These are phyloP conservation scores for Podocnemis expansa DNA, from an alignment of 2,113 vertebrate genomes.

Conservation along the genomic window DNA sequence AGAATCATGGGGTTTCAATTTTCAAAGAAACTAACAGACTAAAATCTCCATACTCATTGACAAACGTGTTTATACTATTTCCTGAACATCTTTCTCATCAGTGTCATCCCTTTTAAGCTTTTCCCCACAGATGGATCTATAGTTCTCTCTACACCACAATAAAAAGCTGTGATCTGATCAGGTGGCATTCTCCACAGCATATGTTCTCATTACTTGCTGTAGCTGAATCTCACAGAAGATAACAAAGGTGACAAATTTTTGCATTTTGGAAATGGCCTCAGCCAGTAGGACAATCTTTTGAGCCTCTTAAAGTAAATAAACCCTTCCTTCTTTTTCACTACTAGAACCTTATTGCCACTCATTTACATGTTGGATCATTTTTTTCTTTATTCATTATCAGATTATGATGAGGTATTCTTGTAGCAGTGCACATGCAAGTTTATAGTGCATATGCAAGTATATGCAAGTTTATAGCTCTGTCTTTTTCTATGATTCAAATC, in stretches of 20 bases:
- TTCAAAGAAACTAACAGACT: not conserved
- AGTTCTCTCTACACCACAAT: not conserved
- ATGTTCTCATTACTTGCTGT: not conserved
- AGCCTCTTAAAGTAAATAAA: not conserved
- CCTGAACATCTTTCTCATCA: not conserved
- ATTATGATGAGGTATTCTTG: not conserved
- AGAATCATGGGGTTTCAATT: not conserved
- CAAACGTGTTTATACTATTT: not conserved
- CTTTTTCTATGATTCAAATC: not conserved
- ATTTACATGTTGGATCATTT: not conserved
- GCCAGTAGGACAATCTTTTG: not conserved
- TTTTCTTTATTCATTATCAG: not conserved
- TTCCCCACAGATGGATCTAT: not conserved
- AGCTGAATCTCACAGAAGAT: not conserved
- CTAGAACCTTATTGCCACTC: not conserved
- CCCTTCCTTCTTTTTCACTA: no score
- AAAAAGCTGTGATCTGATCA: not conserved
- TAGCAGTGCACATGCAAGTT: not conserved
- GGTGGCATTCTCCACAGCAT: not conserved
- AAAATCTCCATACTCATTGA: not conserved
- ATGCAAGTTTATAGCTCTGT: no score
- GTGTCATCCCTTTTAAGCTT: not conserved
- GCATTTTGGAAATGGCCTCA: not conserved
- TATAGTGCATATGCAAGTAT: no score
- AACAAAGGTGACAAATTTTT: not conserved